phyloP scores from a whole-genome alignment of 2,113 vertebrate genomes.

The Plestiodon gilberti region DNA sequence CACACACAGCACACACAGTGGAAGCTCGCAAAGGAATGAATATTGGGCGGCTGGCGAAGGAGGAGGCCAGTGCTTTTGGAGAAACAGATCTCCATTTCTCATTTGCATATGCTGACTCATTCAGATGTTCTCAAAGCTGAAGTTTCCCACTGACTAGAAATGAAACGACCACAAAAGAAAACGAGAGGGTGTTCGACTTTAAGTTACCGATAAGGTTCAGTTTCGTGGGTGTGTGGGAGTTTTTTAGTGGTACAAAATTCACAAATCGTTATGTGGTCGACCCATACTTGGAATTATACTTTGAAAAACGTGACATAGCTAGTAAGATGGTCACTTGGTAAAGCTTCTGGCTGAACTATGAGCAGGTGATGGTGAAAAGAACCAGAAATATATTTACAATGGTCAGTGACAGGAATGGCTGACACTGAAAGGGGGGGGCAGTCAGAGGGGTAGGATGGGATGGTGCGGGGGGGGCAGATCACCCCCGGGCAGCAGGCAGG shows the following conservation, averaged over 20 bases:
- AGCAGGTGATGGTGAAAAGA: not conserved
- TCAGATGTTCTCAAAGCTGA: not conserved
- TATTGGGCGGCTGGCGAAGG: not conserved
- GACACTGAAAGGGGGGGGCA: no score
- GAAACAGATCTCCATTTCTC: not conserved
- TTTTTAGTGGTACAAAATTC: not conserved
- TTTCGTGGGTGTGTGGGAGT: not conserved
- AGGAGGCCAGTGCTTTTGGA: not conserved
- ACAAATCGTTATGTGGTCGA: not conserved
- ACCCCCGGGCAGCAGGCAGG: no score
- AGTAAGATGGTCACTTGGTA: not conserved
- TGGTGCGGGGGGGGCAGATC: no score
- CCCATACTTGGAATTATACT: not conserved
- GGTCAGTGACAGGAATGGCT: not conserved
- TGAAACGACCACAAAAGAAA: not conserved
- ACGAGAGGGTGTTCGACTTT: not conserved
- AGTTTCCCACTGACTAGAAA: not conserved
- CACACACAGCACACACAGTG: not conserved
- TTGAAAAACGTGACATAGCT: not conserved
- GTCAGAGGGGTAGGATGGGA: no score
- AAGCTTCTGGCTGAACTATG: not conserved
- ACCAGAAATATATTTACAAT: not conserved
- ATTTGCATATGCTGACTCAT: not conserved
- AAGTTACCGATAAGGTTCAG: not conserved
- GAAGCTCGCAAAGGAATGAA: slow-evolving; percentile 21